These are phyloP conservation scores for Acropternis orthonyx DNA, from an alignment of 2,797 vertebrate genomes.

Conservation along the genomic window DNA sequence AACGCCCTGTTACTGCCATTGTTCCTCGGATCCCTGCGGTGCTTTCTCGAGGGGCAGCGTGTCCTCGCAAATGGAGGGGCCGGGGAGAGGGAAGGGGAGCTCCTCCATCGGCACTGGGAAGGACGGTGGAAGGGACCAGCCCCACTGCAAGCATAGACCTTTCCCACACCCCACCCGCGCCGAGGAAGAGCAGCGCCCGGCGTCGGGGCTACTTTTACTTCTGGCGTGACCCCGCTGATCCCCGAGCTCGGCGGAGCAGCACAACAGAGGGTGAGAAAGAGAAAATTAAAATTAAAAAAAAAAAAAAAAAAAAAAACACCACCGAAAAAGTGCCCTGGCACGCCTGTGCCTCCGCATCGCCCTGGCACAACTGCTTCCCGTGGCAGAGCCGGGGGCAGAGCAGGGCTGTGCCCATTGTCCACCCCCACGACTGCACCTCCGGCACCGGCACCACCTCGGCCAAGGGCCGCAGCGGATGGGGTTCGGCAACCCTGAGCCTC, in stretches of 20 bases:
- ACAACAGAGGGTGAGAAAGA: neutral
- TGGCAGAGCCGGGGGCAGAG: neutral
- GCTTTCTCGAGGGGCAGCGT: neutral
- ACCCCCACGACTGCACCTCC: neutral
- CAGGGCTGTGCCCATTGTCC: neutral
- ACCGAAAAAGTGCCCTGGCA: neutral
- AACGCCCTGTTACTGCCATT: neutral
- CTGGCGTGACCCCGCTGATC: neutral
- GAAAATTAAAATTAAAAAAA: too few relatives aligned
- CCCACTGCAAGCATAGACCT: neutral
- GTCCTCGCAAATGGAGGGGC: fast-evolving
- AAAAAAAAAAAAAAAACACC: neutral
- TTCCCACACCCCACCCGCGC: neutral
- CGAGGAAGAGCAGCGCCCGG: neutral
- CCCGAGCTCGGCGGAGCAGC: neutral
- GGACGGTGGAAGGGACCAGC: neutral
- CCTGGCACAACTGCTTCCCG: neutral
- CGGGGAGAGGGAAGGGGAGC: neutral
- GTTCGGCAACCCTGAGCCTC: neutral
- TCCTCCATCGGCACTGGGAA: neutral
- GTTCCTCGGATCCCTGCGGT: neutral
- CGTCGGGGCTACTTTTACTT: neutral
- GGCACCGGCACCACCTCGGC: neutral
- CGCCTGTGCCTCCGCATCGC: neutral
- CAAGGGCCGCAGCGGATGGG: neutral